Conservation (phyloP, 2,113 vertebrate species). For the Ictidomys tridecemlineatus region DNA sequence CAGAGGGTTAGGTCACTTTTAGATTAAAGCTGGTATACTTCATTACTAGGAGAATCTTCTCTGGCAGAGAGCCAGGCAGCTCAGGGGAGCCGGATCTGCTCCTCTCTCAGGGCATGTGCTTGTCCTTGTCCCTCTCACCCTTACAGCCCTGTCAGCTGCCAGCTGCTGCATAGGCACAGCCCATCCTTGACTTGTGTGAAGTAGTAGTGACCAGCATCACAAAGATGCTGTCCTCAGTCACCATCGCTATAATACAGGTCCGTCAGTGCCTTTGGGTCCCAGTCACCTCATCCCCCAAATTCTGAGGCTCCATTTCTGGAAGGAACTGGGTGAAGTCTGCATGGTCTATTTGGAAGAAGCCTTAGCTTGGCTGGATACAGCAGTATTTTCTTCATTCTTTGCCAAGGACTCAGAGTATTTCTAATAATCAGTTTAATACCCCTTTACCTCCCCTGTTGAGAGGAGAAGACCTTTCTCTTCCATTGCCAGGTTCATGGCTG, state of each 20-base stretch:
- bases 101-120: not conserved
- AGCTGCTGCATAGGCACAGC: not conserved
- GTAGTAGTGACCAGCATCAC: not conserved
- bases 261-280: not conserved
- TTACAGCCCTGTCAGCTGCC: not conserved
- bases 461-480: not conserved
- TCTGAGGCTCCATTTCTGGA: not conserved
- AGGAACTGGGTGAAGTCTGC: not conserved
- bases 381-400: not conserved
- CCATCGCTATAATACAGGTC: rapidly evolving
- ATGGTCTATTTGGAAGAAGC: not conserved
- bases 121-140: not conserved
- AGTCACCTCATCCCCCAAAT: not conserved
- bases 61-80: not conserved
- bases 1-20: not conserved
- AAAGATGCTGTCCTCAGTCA: not conserved
- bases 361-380: not conserved
- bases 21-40: not conserved
- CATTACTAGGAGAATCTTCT: not conserved
- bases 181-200: not conserved
- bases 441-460: not conserved
- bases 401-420: not conserved
- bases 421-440: not conserved
- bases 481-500: not conserved
- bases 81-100: not conserved